Evolutionary conservation across 2,113 vertebrate genomes (phyloP).

Genomic region (Paralichthys olivaceus): DNA sequence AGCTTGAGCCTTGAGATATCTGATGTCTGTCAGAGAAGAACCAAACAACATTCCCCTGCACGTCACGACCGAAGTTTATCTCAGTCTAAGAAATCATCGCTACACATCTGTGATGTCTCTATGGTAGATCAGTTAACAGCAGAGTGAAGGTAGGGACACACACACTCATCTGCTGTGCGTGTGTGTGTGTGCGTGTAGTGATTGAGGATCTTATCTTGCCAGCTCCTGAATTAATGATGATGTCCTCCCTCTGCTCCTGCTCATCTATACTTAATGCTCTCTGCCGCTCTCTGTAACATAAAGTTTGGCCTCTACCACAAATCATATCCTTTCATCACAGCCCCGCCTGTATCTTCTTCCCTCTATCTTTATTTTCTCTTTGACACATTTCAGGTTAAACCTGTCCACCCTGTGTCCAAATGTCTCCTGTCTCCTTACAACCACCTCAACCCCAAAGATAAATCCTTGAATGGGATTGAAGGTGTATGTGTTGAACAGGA

Average conservation of each 20-base stretch:
- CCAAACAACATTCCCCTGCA: no score
- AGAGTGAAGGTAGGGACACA: no score
- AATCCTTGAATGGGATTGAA: no score
- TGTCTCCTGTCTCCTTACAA: no score
- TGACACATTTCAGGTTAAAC: no score
- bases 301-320: slow-evolving; percentile 21
- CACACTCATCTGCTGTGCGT: background rate
- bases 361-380: background rate
- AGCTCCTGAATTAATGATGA: slow-evolving; percentile 76
- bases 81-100: no score
- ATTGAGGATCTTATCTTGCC: slow-evolving; percentile 42
- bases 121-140: background rate
- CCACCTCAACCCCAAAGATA: no score
- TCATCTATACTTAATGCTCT: slow-evolving; percentile 73
- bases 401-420: no score
- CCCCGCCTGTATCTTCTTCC: background rate
- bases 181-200: slow-evolving; percentile 19
- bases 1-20: no score
- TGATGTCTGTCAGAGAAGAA: no score
- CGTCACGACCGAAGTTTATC: no score
- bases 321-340: slow-evolving; percentile 21
- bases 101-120: background rate
- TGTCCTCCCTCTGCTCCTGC: slow-evolving; percentile 63
- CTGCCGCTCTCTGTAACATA: slow-evolving; percentile 20
- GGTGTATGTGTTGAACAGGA: no score